phyloP scores from a whole-genome alignment of 2,888 invertebrate species.

The Cyclophora albipunctata region DNA sequence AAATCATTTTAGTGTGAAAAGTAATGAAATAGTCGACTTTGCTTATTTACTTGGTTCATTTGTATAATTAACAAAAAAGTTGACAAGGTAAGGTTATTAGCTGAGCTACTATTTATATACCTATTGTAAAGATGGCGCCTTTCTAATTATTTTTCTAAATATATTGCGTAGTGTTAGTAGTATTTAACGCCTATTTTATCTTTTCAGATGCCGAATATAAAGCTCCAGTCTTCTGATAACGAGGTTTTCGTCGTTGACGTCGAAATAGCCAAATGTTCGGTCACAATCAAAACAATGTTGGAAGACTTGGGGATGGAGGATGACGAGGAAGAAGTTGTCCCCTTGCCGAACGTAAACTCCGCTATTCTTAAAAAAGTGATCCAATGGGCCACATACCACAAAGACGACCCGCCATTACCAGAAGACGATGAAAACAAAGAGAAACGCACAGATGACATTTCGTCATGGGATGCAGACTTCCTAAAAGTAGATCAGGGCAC shows the following conservation, averaged over 20 bases:
- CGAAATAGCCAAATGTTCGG: conserved; percentile 97
- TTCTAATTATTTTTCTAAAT: conserved; percentile 11
- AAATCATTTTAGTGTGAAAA: too few species aligned
- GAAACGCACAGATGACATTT: conserved; percentile 98
- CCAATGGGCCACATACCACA: conserved; percentile 94
- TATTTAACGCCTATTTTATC: conserved; percentile 12
- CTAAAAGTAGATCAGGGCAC: conserved; percentile 98
- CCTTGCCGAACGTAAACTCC: conserved; percentile 97
- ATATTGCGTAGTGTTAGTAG: neutral
- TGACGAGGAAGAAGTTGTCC: conserved; percentile 95
- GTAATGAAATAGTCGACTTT: too few species aligned
- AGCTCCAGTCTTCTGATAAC: conserved; percentile 95
- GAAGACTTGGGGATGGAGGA: conserved; percentile 95
- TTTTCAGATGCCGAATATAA: conserved; percentile 92
- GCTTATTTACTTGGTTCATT: neutral
- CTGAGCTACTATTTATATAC: conserved; percentile 14
- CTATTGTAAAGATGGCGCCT: conserved; percentile 25
- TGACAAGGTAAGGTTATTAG: conserved; percentile 9
- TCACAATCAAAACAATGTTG: conserved; percentile 98
- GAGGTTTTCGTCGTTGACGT: conserved; percentile 97
- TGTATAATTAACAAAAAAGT: too few species aligned
- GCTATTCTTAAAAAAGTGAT: conserved; percentile 96
- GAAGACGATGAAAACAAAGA: conserved; percentile 98
- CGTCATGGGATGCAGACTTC: conserved; percentile 99
- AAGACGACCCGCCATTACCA: conserved; percentile 95